phyloP scores from a whole-genome alignment of 2,797 vertebrate species.

The Siniperca undulata region DNA sequence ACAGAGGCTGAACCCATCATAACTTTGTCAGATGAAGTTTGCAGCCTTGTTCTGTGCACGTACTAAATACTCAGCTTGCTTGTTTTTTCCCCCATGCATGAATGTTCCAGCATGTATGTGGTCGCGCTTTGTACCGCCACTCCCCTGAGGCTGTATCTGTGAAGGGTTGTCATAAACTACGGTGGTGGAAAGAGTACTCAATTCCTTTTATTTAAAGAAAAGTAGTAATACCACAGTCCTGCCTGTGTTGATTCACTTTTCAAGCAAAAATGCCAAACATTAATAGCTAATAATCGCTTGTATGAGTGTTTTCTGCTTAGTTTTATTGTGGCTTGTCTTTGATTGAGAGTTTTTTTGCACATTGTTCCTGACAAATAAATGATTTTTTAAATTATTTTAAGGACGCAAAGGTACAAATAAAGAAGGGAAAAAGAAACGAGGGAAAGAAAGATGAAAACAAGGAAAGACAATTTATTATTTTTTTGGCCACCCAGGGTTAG shows the following conservation, averaged over 20 bases:
- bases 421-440: too few relatives aligned
- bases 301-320: too few relatives aligned
- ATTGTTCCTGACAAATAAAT: too few relatives aligned
- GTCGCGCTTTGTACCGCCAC: background rate
- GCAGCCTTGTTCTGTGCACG: constrained; percentile 26
- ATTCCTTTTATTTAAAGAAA: background rate
- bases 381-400: too few relatives aligned
- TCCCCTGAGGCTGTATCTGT: background rate
- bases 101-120: constrained; percentile 10
- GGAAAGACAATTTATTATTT: too few relatives aligned
- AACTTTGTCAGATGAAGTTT: constrained; percentile 51
- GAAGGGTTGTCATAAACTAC: background rate
- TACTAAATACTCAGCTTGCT: constrained; percentile 31
- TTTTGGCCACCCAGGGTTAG: too few relatives aligned
- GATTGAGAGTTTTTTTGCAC: too few relatives aligned
- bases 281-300: too few relatives aligned
- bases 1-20: constrained; percentile 64
- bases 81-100: constrained; percentile 7
- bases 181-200: background rate
- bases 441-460: too few relatives aligned
- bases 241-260: background rate
- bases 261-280: too few relatives aligned
- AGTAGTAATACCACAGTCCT: background rate
- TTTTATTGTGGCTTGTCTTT: too few relatives aligned
- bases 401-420: too few relatives aligned